Base-by-base conservation (phyloP, 2,888 invertebrate species). In the Eupithecia vulgata region DNA sequence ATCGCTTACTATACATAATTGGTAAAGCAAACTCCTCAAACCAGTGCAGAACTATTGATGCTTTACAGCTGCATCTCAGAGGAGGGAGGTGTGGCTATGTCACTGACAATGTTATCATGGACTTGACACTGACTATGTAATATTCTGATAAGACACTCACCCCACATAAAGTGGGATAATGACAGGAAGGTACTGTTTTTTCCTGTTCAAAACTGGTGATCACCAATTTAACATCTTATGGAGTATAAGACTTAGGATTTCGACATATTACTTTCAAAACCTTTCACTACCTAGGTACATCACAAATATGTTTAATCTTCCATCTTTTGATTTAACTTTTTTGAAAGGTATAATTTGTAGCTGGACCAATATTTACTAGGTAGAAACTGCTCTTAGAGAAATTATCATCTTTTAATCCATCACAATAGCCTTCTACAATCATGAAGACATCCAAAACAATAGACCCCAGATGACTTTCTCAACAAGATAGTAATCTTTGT, bases 401-500 rank as follows among this genome's bases (percentile, higher is more conserved):
- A 34, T 8, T 7, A 61, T 17, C 30, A 15, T 59, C 25, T 30
- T 1, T 57, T 30, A 5, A 25, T 5, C 12, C 25, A 25, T 21
- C 25, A 57, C 57, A 57, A 57, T 57, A 57, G 10, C 5, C 25
- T 12, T 57, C 37, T n/a, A 8, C 62, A 37, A n/a, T 37, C 17
- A 30, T 34, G 34, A 30, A 34, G 34, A 61, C 5, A n/a, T 64
- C 17, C 17, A 65, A 25, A 65, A 37, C 21, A 21, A 37, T 40
- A 65, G 65, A 12, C n/a, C 5, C 40, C 37, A 21, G 37, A 64
- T n/a, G 17, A 64, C 65, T 65, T 65, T 65, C 65, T 65, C 65
- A 65, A 21, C 37, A 52, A 73, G 85, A 85, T 85, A 75, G 65
- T 79, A 76, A 87, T 86, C 84, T 81, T 68, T 59, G 42, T 71